Base-by-base conservation (phyloP, 2,888 invertebrate genomes). In the Dryococelus australis region DNA sequence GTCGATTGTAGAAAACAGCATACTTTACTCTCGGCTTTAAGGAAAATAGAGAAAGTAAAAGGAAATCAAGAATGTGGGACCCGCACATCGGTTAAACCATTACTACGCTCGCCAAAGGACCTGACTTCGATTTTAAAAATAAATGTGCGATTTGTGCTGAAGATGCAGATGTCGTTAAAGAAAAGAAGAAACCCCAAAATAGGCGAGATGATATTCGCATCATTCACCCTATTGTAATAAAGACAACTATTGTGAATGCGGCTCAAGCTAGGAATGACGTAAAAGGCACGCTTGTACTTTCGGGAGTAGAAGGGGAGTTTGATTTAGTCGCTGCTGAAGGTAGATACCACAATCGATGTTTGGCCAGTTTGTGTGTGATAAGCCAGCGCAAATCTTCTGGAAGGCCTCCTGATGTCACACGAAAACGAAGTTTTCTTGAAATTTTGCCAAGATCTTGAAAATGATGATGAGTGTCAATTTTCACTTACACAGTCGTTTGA, bases 391-490 rank as follows among this genome's bases (percentile, higher is more conserved):
- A 80, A n/a, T 80, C 80, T 20, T 26, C 80, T 80, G 80, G 80
- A 80, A 80, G 80, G 80, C 80, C 28, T 28, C 80, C 24, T 80
- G 28, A 80, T 80, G 80, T 28, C 12, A 9, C 3, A 27, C n/a
- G n/a, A 80, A 20, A 0, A 80, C 13, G 28, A 80, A 12, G n/a
- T 28, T 27, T 80, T 80, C n/a, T n/a, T 80, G 80, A 80, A 80
- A 80, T 80, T 80, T 28, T 80, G 28, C 0, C 0, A 80, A 80
- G 27, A n/a, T 12, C 80, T 28, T 26, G 80, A 80, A 13, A 27
- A 80, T 80, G 80, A 80, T 24, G 80, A 80, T 80, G 80, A 80
- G 8, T 28, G 80, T 28, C 80, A 80, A n/a, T 80, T 80, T 80
- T 80, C n/a, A 80, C 10, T 4, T 80, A 4, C 78, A 27, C 80